Conservation (phyloP, 2,888 invertebrate species). For the Pristionchus japonicus region DNA sequence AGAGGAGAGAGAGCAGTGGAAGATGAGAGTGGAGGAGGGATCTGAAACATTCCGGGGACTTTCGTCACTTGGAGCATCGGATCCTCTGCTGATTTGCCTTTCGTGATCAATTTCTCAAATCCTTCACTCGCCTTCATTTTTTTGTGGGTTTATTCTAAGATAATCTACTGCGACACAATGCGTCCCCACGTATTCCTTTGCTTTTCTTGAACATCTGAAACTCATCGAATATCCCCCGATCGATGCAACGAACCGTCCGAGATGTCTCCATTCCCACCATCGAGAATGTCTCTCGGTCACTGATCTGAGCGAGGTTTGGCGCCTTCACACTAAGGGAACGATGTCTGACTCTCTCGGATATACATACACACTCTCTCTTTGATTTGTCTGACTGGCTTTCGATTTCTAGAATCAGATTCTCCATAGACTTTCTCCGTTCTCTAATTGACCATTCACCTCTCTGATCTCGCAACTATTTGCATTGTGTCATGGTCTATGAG, state of each 20-base stretch:
- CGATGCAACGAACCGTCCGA: too few species aligned
- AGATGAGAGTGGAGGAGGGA: background rate
- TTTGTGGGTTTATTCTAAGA: too few species aligned
- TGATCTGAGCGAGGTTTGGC: background rate
- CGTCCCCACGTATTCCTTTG: too few species aligned
- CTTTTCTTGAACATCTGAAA: too few species aligned
- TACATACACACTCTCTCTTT: background rate
- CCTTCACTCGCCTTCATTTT: too few species aligned
- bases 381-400: background rate
- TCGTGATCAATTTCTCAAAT: too few species aligned
- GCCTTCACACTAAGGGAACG: too few species aligned
- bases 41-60: background rate
- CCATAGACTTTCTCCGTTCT: background rate
- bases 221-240: too few species aligned
- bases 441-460: background rate
- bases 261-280: background rate
- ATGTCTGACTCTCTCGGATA: too few species aligned
- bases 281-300: background rate
- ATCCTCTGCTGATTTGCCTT: too few species aligned
- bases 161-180: too few species aligned
- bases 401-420: too few species aligned
- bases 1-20: background rate
- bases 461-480: background rate
- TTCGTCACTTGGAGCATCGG: background rate
- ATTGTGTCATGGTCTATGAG: background rate